These are phyloP conservation scores for Coilia nasus DNA, from an alignment of 2,797 vertebrate genomes.

Conservation along the genomic window DNA sequence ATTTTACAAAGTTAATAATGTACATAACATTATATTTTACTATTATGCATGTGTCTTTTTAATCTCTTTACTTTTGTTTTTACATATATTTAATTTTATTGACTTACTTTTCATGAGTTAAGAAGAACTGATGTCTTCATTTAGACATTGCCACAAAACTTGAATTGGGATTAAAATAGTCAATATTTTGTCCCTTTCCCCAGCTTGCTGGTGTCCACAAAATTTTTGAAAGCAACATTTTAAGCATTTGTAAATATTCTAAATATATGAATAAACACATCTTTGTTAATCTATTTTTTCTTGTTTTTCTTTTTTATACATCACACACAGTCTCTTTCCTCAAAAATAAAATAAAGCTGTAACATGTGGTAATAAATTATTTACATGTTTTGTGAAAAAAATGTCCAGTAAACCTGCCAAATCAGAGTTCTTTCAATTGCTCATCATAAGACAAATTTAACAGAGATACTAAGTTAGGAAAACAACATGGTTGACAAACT, in stretches of 20 bases:
- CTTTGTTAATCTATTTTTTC: not conserved
- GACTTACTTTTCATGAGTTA: not conserved
- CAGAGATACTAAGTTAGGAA: not conserved
- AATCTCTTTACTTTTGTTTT: no score
- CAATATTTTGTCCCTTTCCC: not conserved
- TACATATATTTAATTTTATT: not conserved
- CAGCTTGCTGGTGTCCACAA: not conserved
- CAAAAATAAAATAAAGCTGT: not conserved
- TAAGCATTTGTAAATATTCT: not conserved
- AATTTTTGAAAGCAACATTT: not conserved
- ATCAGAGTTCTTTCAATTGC: not conserved
- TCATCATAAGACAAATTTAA: not conserved
- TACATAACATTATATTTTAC: not conserved
- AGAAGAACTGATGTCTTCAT: not conserved
- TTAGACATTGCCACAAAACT: not conserved
- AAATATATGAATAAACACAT: not conserved
- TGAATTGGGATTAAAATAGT: not conserved
- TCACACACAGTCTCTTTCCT: not conserved
- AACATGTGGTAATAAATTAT: not conserved
- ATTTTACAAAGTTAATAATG: not conserved
- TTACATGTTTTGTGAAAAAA: not conserved
- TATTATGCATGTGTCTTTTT: no score
- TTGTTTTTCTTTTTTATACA: conserved; percentile 7
- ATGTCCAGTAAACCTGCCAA: not conserved
- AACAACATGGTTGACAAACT: not conserved